Conservation (phyloP, 53 echinoderm and acorn worm genomes). For the Apostichopus leukothele region DNA sequence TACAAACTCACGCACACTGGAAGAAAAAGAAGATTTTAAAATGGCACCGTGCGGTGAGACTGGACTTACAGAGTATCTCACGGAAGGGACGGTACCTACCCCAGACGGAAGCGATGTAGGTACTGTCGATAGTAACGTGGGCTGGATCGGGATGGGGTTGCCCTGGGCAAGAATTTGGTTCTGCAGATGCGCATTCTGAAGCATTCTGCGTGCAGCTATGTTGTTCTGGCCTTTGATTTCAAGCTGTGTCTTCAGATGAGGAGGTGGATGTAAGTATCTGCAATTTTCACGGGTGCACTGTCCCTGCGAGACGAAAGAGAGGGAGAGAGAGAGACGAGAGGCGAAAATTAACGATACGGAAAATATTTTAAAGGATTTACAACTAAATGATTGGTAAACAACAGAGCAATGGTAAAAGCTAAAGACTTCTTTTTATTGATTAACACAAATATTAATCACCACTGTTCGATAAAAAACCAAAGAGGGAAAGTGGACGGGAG, state of each 20-base stretch:
- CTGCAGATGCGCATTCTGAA: constrained; percentile 83
- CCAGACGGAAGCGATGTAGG: constrained; percentile 46
- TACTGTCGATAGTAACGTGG: constrained; percentile 33
- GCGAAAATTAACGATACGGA: too few relatives aligned
- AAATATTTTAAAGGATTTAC: too few relatives aligned
- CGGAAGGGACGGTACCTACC: constrained; percentile 33
- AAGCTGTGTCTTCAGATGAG: constrained; percentile 98
- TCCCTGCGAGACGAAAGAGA: constrained; percentile 60
- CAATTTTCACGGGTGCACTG: constrained; percentile 99
- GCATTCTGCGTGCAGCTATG: constrained; percentile 96
- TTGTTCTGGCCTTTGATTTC: constrained; percentile 99
- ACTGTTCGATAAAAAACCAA: too few relatives aligned
- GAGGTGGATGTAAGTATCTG: constrained; percentile 97
- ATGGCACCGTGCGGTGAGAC: too few relatives aligned
- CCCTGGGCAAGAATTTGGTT: constrained; percentile 54
- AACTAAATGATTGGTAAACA: too few relatives aligned
- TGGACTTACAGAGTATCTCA: not conserved
- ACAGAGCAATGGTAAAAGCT: too few relatives aligned
- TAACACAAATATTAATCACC: too few relatives aligned
- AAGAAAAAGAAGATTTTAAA: too few relatives aligned
- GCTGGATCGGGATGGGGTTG: constrained; percentile 45
- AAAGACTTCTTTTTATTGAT: too few relatives aligned
- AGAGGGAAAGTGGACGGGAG: too few relatives aligned
- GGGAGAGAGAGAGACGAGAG: not conserved
- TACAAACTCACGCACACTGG: too few relatives aligned